Base-by-base conservation (phyloP, 1,140 invertebrate species). In the Sipha flava region DNA sequence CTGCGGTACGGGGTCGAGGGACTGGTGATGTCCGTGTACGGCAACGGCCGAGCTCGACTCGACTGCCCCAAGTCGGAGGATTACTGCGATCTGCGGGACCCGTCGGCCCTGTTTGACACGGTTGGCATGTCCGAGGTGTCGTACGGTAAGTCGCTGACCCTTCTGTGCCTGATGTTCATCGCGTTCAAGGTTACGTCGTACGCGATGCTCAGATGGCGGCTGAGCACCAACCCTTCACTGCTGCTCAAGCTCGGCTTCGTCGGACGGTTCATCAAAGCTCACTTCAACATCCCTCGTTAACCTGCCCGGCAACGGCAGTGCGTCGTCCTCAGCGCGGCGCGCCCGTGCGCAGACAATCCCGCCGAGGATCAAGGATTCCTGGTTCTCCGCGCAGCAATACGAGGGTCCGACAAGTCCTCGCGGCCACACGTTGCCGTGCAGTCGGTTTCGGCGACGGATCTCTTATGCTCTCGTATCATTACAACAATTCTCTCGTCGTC, bases 1-100 rank as follows among this genome's bases (percentile, higher is more conserved):
- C 88, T 96, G 66, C 89, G 94, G 49, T 92, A 92, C 82, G 89
- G 89, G 6, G 88, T 96, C 45, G 94, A 97, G 84, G 93, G 91
- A 2, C 87, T 95, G 0, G 88, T 94, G 0, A 88, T 90, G 3
- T 88, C 93, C 0, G 90, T 95, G 12, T 96, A 95, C 83, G 92
- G 93, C 0, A 89, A 90, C 49, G 89, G 91, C 57, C 87, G 95
- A 43, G 85, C 85, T 4, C 89, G 90, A 80, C 85, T 94, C 9
- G 83, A 87, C 18, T 94, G 93, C 85, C 91, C 92, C 0, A 84
- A 87, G 0, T 83, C 86, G 0, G 90, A 91, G 81, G 85, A 89
- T 14, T 92, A 91, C 82, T 95, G 93, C 83, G 88, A 91, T 83
- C 87, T 73, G 89, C 91, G 88, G 87, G 86, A 87, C 84, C 84